Evolutionary conservation across 1,140 invertebrate genomes (phyloP).

Genomic region (Tetraneura akinire): DNA sequence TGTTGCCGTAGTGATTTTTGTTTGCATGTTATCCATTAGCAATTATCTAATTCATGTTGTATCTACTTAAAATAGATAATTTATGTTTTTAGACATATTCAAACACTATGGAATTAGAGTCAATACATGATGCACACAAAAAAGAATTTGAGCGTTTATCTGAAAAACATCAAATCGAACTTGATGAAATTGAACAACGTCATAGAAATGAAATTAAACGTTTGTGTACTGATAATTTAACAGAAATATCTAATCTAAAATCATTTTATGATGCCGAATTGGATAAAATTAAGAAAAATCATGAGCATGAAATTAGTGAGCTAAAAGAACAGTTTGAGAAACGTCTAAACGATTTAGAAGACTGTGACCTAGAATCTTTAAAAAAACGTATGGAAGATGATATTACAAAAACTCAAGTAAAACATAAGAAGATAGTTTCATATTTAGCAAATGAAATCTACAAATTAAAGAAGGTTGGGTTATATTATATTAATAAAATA

Average conservation of each 20-base stretch:
- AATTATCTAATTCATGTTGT: background rate
- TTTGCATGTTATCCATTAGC: background rate
- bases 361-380: conserved; percentile 35
- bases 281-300: conserved; percentile 16
- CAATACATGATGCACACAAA: conserved; percentile 2
- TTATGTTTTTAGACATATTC: background rate
- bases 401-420: conserved; percentile 46
- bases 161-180: conserved; percentile 28
- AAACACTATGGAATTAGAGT: conserved; percentile 10
- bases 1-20: conserved; percentile 39
- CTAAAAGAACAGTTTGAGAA: conserved; percentile 37
- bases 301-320: conserved; percentile 35
- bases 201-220: conserved; percentile 35
- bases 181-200: conserved; percentile 13
- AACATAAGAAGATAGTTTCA: conserved; percentile 47
- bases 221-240: background rate
- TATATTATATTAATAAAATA: too few species aligned
- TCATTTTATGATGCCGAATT: conserved; percentile 19
- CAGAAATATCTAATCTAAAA: conserved; percentile 25
- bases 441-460: conserved; percentile 46
- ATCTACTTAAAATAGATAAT: background rate
- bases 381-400: conserved; percentile 48
- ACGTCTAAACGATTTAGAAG: conserved; percentile 22
- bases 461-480: conserved; percentile 44
- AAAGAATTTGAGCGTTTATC: conserved; percentile 35